Base-by-base conservation (phyloP, 1,140 invertebrate genomes). In the Semibalanus balanoides region DNA sequence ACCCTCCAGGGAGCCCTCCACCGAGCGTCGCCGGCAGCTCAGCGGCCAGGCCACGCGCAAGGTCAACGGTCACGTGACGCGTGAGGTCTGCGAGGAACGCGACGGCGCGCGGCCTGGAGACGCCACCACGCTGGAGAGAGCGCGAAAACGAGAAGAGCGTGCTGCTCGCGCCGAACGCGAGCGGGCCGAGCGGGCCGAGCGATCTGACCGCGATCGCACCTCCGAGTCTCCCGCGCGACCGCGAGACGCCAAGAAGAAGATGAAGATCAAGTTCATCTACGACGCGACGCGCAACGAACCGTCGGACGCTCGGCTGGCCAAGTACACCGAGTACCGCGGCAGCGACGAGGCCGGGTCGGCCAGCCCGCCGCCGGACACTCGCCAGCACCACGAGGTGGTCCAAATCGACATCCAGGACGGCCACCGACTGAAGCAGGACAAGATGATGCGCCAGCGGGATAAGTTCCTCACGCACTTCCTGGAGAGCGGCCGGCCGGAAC, bases 201-300 rank as follows among this genome's bases (percentile, higher is more conserved):
- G 69, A 3, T 70, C 25, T 7, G 69, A n/a, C 69, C 25, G 28
- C 25, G 70, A 72, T 5, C 70, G 70, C 28, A 29, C 70, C n/a
- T 28, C 11, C 3, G 28, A 27, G 0, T 30, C 70, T 3, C 28
- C 70, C 9, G 11, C 3, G 3, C 28, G n/a, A 17, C 70, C 3
- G 9, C 19, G 70, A 9, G 70, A 72, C 70, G 29, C 22, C 11
- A 72, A 72, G 70, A 72, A 30, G 28, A 3, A 22, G 11, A 72
- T 72, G 19, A 72, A 72, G 29, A 72, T 72, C 28, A 28, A 72
- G 28, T 72, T 72, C 70, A 72, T 28, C 70, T 72, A 72, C 70
- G 70, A 72, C 28, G 70, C 9, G 3, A 29, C 70, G 3, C n/a
- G 29, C 3, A 9, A 72, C 9, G 70, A 72, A 27, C 70, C 70